Evolutionary conservation across 2,113 vertebrate species (phyloP), one percentile per base, ranked within the genome.

Genomic region (Amphiprion ocellaris): DNA sequence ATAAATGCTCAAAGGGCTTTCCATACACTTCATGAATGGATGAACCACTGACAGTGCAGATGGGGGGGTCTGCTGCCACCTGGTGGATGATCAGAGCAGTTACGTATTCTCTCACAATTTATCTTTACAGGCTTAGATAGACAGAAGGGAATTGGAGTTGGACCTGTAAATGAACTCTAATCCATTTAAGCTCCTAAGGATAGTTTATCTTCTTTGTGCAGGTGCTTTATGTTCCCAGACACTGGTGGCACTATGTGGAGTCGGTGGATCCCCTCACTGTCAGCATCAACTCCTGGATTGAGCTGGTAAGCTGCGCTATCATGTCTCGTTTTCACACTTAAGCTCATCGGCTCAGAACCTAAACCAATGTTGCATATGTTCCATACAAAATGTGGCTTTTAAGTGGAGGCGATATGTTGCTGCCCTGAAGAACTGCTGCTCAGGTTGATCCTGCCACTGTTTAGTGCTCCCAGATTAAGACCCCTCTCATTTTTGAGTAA

Each of bases 241-340:
- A 97, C 82, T 99, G 97, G 98, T 99, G 98, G 98, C 98, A 99
- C 93, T 98, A 96, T 0, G 97, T 99, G 86, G 97, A 99, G 88
- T 98, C 96, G 2, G 52, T 97, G 72, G 98, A 99, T 83, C 95
- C 96, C 24, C 23, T 98, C 84, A 99, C 97, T 1, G 91, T 99
- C 93, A 99, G 97, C 68, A 85, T 99, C 82, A 99, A 99, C 93
- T 96, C 97, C 30, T 99, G 98, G 97, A 97, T 98, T 49, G 97
- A 99, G 74, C 79, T 98, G 97, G 98, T 99, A 94, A 87, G 87
- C 2, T 17, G 1, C 7, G 7, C 1, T 0, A 6, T 56, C 28
- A 10, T 8, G 4, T 53, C 30, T 69, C 11, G 16, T n/a, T n/a
- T 21, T 56, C 46, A 15, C 10, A 63, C 44, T 5, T 33, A 30